Conservation (phyloP, 2,888 invertebrate genomes). For the Campoletis raptor region DNA sequence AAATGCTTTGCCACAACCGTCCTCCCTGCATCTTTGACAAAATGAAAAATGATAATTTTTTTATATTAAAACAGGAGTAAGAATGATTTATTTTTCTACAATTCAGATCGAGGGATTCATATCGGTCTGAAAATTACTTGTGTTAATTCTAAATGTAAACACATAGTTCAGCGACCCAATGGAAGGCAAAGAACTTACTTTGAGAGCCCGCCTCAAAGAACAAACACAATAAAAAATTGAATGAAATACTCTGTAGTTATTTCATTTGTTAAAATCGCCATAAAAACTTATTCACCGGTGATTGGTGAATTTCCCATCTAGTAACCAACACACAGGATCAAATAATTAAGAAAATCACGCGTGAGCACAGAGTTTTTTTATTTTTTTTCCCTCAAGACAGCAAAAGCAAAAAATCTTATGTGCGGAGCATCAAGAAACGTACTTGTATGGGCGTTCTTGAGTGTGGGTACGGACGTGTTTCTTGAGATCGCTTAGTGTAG, state of each 20-base stretch:
- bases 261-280: not conserved
- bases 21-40: conserved; percentile 89
- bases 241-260: not conserved
- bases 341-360: conserved; percentile 17
- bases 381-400: conserved; percentile 41
- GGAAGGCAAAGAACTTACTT: not conserved
- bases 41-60: conserved; percentile 22
- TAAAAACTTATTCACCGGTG: not conserved
- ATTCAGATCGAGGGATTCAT: not conserved
- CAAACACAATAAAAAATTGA: not conserved
- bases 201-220: not conserved
- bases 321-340: conserved; percentile 2
- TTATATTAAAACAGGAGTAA: not conserved
- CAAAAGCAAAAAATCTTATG: conserved; percentile 51
- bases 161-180: not conserved
- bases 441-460: conserved; percentile 95
- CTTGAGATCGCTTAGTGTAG: conserved; percentile 96
- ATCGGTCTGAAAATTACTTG: not conserved
- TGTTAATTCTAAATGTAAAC: not conserved
- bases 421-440: conserved; percentile 82
- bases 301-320: not conserved
- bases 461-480: conserved; percentile 97
- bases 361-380: conserved; percentile 48
- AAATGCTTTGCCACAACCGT: conserved; percentile 96
- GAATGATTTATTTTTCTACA: not conserved